Percentiles rank a stretch among this genome's conserved stretches.
phyloP scores from a whole-genome alignment of 2,113 vertebrate species.

The Tragelaphus strepsiceros region DNA sequence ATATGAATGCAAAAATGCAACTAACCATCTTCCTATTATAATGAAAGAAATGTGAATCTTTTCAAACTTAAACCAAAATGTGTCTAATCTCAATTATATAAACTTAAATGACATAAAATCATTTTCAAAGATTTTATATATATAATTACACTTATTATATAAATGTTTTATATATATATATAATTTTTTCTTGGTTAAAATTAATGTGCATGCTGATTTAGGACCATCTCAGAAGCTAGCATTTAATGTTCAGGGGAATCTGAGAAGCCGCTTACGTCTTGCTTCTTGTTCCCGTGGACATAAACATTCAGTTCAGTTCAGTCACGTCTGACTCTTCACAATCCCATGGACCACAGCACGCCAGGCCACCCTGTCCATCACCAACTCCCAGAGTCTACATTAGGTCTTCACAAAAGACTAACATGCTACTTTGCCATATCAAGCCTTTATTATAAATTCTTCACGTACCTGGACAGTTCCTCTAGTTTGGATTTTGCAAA shows the following conservation, averaged over 20 bases:
- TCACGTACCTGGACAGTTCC: constrained; percentile 91
- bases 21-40: neutral
- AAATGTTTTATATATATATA: neutral
- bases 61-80: neutral
- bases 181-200: neutral
- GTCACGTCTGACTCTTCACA: rapidly evolving
- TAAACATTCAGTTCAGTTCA: neutral
- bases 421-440: neutral
- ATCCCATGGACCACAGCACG: neutral
- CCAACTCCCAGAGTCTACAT: neutral
- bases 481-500: constrained; percentile 98
- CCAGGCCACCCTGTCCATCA: neutral
- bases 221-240: neutral
- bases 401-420: neutral
- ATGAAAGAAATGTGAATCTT: neutral
- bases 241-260: neutral
- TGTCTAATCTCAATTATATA: neutral
- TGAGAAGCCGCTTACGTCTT: neutral
- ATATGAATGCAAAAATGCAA: neutral
- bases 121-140: neutral
- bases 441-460: neutral
- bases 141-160: neutral
- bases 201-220: neutral
- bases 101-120: neutral
- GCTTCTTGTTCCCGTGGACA: neutral